phyloP scores from a whole-genome alignment of 2,888 invertebrate species.

The Didymodactylos carnosus region DNA sequence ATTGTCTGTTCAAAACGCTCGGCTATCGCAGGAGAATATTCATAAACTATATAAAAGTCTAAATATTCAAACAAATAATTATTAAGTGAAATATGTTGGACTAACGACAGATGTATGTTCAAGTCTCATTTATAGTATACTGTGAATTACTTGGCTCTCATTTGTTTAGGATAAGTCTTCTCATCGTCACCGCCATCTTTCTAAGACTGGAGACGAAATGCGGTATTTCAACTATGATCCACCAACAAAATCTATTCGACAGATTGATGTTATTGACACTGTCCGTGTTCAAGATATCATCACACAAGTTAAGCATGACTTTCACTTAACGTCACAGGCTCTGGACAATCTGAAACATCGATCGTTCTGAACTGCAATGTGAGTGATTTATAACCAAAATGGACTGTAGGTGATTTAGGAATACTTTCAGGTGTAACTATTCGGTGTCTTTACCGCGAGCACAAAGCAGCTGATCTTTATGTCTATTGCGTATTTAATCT shows the following conservation, averaged over 20 bases:
- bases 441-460: slow-evolving; percentile 24
- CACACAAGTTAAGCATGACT: not conserved
- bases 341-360: not conserved
- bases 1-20: too few species aligned
- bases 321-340: not conserved
- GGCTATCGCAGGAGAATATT: too few species aligned
- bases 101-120: too few species aligned
- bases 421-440: slow-evolving; percentile 29
- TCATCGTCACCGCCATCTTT: too few species aligned
- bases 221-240: not conserved
- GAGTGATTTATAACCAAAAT: slow-evolving; percentile 25
- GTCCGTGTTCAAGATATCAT: not conserved
- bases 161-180: too few species aligned
- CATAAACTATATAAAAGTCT: too few species aligned
- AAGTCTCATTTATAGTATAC: too few species aligned
- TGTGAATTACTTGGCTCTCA: too few species aligned
- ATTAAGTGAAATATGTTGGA: too few species aligned
- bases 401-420: slow-evolving; percentile 29
- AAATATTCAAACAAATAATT: too few species aligned
- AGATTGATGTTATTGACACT: not conserved
- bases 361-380: slow-evolving; percentile 29
- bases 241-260: not conserved
- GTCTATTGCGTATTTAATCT: not conserved
- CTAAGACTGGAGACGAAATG: not conserved
- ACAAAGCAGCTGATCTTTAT: slow-evolving; percentile 22